Evolutionary conservation across 2,113 vertebrate species (phyloP).

Genomic region (Ornithorhynchus anatinus): DNA sequence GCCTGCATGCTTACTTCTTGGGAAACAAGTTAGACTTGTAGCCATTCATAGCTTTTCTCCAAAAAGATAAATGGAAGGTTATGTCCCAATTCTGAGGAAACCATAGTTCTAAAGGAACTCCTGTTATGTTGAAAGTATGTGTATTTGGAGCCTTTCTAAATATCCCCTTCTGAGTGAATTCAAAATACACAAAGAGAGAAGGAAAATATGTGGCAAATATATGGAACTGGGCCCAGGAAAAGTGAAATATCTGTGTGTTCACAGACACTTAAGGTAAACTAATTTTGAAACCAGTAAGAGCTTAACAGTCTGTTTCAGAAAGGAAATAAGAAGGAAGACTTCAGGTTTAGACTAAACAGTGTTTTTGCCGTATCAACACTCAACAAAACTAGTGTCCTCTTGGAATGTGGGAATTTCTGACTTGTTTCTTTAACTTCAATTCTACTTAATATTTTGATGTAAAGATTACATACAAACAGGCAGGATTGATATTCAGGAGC

Average conservation of each 20-base stretch:
- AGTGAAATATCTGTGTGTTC: neutral
- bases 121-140: no score
- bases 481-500: neutral
- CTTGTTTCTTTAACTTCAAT: neutral
- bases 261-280: slow-evolving; percentile 11
- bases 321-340: neutral
- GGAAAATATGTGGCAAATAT: neutral
- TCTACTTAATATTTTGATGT: neutral
- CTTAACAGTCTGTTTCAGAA: neutral
- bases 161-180: neutral
- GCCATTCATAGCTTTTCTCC: neutral
- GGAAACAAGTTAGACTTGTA: neutral
- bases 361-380: no score
- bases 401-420: neutral
- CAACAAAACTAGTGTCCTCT: neutral
- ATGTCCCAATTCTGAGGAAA: neutral
- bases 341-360: neutral
- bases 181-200: neutral
- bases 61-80: neutral
- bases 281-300: neutral
- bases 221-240: neutral
- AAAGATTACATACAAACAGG: neutral
- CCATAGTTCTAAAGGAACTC: no score
- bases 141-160: slow-evolving; percentile 4
- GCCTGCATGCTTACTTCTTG: neutral